Evolutionary conservation across 2,888 invertebrate genomes (phyloP), one percentile per base, ranked within the genome.

Genomic region (Phyllotreta striolata): DNA sequence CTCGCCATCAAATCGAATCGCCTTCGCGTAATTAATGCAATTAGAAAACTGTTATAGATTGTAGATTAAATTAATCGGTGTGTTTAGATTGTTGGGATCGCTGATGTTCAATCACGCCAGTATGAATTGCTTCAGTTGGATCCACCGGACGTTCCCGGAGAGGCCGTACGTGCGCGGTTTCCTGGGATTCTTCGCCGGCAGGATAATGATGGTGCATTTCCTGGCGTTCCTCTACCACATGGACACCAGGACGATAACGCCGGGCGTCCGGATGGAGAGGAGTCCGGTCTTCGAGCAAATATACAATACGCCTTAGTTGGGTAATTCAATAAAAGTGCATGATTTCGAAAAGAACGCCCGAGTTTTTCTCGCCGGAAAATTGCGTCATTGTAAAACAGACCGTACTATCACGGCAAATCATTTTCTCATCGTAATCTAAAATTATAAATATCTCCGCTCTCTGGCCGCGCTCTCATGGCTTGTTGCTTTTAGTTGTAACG

Each of bases 141-240:
- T 81, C 9, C 63, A 55, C 7, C 43, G 63, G 0, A 64, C 63
- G 4, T 70, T 75, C 49, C 62, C 67, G 6, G 66, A 71, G 6
- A 67, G 69, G n/a, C 72, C 74, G 3, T 63, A 70, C 9, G 41
- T 78, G 35, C 64, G 74, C 10, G 75, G 76, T 0, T 62, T 77
- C 39, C 49, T 78, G 57, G 77, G 78, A 5, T 78, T 77, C 52
- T 35, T 79, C 1, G 66, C 73, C 51, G 80, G 80, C 13, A 69
- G 79, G 67, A 64, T 80, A 14, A 74, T 79, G 71, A 77, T 80
- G 73, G 68, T 78, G 6, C 77, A 80, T 62, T 67, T 79, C 10
- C 54, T 78, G 43, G 78, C 79, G 1, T 80, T 75, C 68, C 69
- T 80, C 5, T 81, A 80, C 68, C 80, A 80, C 63, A 73, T 79